Conservation (phyloP, 2,113 vertebrate genomes). For the Isurus oxyrinchus region DNA sequence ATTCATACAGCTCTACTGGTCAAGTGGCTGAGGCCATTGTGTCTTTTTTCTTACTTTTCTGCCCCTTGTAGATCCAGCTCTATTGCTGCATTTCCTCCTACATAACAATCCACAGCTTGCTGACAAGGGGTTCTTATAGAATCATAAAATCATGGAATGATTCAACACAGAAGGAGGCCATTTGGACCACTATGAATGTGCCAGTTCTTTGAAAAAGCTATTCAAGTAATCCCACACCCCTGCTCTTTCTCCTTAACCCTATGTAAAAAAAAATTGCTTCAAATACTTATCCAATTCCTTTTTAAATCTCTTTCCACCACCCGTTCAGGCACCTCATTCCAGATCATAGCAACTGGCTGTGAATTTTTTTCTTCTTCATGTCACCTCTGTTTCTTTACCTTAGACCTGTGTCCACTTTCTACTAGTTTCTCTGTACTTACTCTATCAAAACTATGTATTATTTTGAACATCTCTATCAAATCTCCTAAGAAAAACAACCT, state of each 20-base stretch:
- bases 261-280: not conserved
- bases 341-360: not conserved
- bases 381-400: not conserved
- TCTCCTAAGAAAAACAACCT: not conserved
- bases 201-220: not conserved
- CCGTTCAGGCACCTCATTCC: not conserved
- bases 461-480: not conserved
- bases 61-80: not conserved
- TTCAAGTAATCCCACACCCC: not conserved
- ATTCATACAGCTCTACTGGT: not conserved
- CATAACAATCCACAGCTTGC: not conserved
- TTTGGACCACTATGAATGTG: not conserved
- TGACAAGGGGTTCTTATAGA: not conserved
- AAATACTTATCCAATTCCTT: not conserved
- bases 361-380: not conserved
- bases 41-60: not conserved
- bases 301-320: not conserved
- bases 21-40: not conserved
- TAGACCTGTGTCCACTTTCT: not conserved
- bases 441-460: not conserved
- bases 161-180: not conserved
- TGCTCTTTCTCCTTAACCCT: not conserved
- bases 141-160: not conserved
- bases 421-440: not conserved
- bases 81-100: not conserved